Evolutionary conservation across 2,113 vertebrate species (phyloP).

Genomic region (Archocentrus centrarchus): DNA sequence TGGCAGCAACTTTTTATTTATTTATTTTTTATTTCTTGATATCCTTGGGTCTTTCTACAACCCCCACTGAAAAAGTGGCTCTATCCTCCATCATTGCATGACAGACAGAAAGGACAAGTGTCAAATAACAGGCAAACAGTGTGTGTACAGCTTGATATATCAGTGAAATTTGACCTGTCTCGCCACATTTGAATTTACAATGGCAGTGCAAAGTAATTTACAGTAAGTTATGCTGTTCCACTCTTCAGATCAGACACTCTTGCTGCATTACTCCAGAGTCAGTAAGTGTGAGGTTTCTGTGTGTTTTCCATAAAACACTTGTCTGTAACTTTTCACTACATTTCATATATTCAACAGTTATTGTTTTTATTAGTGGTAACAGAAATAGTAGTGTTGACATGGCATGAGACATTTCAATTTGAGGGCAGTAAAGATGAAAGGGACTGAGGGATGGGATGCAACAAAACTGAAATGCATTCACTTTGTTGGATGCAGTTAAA

Average conservation of each 20-base stretch:
- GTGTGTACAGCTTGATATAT: slow-evolving; percentile 64
- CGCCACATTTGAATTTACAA: slow-evolving; percentile 69
- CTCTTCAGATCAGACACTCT: slow-evolving; percentile 48
- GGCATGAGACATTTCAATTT: slow-evolving; percentile 23
- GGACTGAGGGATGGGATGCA: background rate
- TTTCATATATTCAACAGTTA: slow-evolving; percentile 2
- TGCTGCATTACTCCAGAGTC: slow-evolving; percentile 39
- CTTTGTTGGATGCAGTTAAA: slow-evolving; percentile 16
- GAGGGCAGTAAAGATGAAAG: slow-evolving; percentile 27
- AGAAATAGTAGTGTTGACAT: background rate
- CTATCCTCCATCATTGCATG: slow-evolving; percentile 70
- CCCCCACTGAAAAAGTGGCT: slow-evolving; percentile 46
- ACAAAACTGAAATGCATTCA: slow-evolving; percentile 25
- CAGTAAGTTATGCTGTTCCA: slow-evolving; percentile 60
- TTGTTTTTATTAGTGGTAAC: slow-evolving; percentile 24
- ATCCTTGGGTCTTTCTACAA: slow-evolving; percentile 51
- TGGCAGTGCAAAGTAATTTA: slow-evolving; percentile 65
- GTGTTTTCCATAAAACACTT: slow-evolving; percentile 27
- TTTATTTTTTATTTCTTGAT: slow-evolving; percentile 52
- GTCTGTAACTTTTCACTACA: background rate
- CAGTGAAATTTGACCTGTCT: slow-evolving; percentile 60
- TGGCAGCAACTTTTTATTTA: slow-evolving; percentile 74
- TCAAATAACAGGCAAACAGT: slow-evolving; percentile 71
- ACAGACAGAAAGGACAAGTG: slow-evolving; percentile 75
- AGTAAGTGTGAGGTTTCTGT: slow-evolving; percentile 34